Percentiles rank a stretch among this genome's conserved stretches.
These are phyloP conservation scores for Drosophila repleta DNA, from an alignment of 1,140 invertebrate genomes.

Conservation along the genomic window DNA sequence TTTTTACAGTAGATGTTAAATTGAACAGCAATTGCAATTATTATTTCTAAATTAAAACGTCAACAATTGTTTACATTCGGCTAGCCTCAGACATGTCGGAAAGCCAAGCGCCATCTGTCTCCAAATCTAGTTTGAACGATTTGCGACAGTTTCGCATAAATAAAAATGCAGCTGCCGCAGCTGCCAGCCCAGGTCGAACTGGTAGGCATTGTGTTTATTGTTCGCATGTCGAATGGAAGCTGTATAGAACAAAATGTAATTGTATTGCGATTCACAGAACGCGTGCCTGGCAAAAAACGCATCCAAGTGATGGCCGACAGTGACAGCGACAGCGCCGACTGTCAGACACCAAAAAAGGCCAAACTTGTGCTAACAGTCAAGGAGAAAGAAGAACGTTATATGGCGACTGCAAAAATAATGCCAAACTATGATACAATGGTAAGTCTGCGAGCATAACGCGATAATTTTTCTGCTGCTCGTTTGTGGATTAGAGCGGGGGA, in stretches of 20 bases:
- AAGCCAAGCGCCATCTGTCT: constrained; percentile 54
- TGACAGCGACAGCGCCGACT: constrained; percentile 72
- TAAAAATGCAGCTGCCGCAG: constrained; percentile 53
- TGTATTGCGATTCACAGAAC: constrained; percentile 61
- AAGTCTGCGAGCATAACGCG: constrained; percentile 19
- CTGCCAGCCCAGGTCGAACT: constrained; percentile 52
- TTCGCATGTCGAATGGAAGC: neutral
- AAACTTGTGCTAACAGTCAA: constrained; percentile 71
- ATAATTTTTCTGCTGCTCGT: constrained; percentile 5
- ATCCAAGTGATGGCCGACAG: constrained; percentile 79
- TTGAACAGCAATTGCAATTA: constrained; percentile 38
- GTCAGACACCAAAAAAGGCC: constrained; percentile 64
- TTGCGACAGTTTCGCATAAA: constrained; percentile 82
- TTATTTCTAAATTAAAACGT: constrained; percentile 57
- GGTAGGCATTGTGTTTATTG: constrained; percentile 55
- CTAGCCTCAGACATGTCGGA: constrained; percentile 62
- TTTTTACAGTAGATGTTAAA: constrained; percentile 26
- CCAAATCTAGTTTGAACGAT: constrained; percentile 72
- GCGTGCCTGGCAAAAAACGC: constrained; percentile 79
- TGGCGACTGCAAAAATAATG: constrained; percentile 75
- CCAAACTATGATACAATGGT: constrained; percentile 82
- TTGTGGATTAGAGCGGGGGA: neutral
- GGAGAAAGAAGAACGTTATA: constrained; percentile 80
- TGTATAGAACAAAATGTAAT: neutral
- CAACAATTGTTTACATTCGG: constrained; percentile 23